Base-by-base conservation (phyloP, 2,888 invertebrate species). In the Stenodema calcarata region DNA sequence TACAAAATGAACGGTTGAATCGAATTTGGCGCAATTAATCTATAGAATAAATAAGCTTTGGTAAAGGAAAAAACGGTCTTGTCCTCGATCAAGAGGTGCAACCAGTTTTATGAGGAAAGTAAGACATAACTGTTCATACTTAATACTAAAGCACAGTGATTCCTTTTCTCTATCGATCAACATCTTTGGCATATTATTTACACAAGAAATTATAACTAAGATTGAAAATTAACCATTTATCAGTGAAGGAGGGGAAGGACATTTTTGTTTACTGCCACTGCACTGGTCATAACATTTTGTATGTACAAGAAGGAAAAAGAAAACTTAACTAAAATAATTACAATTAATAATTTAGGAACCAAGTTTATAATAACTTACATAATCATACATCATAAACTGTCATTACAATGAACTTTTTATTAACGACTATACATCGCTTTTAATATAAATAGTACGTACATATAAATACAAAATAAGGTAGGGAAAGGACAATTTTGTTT, bases 301-400 rank as follows among this genome's bases (percentile, higher is more conserved):
- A 41, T 82, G 80, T 69, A 80, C 44, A 78, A 86, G 82, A 23
- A 78, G 70, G 73, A 87, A 88, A 79, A 35, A 81, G 75, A 78
- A 87, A 86, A 86, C 85, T 85, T 81, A 87, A 84, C 87, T 88
- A 87, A 87, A 80, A 85, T 85, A 76, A 81, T 86, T 86, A 86
- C 86, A 86, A 78, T 87, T 87, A 88, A 88, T 89, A 88, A 88
- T 88, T 89, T 89, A 89, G 89, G 89, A 89, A 89, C 89, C 88
- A 89, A 88, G 88, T 88, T 88, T 87, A 87, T 88, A 50, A 85
- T 85, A 62, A 84, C 50, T 80, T 50, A 54, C 54, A 80, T 35
- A 44, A 44, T 44, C 41, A 78, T 18, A 78, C 78, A 78, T 44
- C 47, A 54, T 50, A 54, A 47, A 80, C 54, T 80, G 80, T 80